A percentile compares a stretch with the other conserved stretches of the same genome.
These are phyloP conservation scores for Limnodromus scolopaceus DNA, from an alignment of 2,797 vertebrate species.

Conservation along the genomic window DNA sequence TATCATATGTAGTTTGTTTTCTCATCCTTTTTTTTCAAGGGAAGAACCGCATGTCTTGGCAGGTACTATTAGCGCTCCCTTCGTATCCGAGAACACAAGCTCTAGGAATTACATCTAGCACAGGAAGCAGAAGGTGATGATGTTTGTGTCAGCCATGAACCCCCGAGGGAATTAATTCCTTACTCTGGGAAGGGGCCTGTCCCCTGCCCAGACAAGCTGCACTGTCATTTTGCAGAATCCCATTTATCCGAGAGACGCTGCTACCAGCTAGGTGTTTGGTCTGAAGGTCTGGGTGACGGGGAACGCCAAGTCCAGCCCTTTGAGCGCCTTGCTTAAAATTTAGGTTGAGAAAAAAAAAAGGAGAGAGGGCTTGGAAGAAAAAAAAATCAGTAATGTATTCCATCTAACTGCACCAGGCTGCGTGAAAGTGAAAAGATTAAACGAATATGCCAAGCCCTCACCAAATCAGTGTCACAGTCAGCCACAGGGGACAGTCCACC, in stretches of 20 bases:
- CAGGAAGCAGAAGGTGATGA: background rate
- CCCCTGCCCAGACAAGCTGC: background rate
- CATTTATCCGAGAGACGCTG: accelerated
- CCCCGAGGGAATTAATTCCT: background rate
- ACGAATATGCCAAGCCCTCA: background rate
- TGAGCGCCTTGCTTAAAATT: background rate
- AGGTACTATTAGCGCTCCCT: background rate
- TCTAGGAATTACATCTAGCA: constrained; percentile 16
- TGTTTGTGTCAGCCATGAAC: background rate
- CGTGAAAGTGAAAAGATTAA: background rate
- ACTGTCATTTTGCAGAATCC: background rate
- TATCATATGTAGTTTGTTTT: constrained; percentile 38
- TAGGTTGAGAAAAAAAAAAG: accelerated
- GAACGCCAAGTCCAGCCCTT: background rate
- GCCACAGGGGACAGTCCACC: background rate
- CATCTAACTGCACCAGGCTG: background rate
- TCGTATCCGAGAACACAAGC: background rate
- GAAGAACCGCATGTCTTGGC: background rate
- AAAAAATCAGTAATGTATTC: background rate
- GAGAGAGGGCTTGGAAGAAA: background rate
- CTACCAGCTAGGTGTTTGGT: background rate
- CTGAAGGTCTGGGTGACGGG: background rate
- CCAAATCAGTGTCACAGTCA: background rate
- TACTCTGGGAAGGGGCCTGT: background rate
- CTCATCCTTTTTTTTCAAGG: background rate